Base-by-base conservation (phyloP, 2,797 vertebrate species). In the Tolypeutes matacus region DNA sequence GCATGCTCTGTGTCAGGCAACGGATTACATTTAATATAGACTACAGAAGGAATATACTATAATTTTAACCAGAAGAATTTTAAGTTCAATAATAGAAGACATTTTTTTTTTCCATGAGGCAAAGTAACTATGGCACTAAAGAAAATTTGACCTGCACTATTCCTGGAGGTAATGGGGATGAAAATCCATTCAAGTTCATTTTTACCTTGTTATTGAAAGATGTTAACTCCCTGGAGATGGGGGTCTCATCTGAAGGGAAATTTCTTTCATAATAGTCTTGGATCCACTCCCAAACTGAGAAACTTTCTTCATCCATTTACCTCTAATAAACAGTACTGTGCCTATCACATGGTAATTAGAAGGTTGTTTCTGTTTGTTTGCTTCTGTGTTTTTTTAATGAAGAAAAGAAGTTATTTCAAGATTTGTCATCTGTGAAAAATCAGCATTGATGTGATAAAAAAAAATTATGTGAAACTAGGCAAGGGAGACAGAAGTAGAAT, bases 151-250 rank as follows among this genome's bases (percentile, higher is more conserved):
- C 53, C 51, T 88, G 11, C 27, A 25, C 6, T 75, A 11, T 76
- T 89, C 49, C 34, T 89, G 67, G 39, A 89, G 72, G n/a, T 42
- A 21, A 60, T 92, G 29, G 60, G 42, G 31, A 80, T 56, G 49
- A 36, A 80, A 78, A 93, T 86, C 27, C 51, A 13, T 91, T 65
- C 56, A 75, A 34, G 39, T 89, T 91, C 80, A 65, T 70, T 34
- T n/a, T 23, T 83, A 12, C 27, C 23, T 14, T 77, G 64, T 12
- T 76, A 87, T 64, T 46, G 83, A 70, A 84, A 14, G 64, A 62
- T 51, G 14, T 62, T 73, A 18, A 67, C 12, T 73, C 27, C 21
- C 25, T n/a, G 25, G 65, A 92, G 69, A 93, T 13, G 56, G 20
- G 31, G 39, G 20, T 73, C 60, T 84, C 86, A 70, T 78, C 39